These are phyloP conservation scores for Poeciliopsis presidionis DNA, from an alignment of 2,797 vertebrate species.

Conservation along the genomic window DNA sequence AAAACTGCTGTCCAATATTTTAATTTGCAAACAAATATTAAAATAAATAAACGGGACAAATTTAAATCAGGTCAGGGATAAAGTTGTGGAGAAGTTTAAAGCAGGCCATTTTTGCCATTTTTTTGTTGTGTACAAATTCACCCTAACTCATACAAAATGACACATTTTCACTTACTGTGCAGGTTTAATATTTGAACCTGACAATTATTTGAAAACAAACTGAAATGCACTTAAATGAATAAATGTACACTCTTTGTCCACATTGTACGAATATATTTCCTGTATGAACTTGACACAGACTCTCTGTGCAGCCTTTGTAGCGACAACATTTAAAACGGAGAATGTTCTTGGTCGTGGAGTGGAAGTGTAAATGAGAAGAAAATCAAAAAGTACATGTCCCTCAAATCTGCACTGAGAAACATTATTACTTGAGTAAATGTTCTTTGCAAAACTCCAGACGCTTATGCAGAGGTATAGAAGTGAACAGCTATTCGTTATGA, in stretches of 20 bases:
- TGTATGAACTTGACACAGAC: not conserved
- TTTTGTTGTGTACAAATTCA: not conserved
- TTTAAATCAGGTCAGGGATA: not conserved
- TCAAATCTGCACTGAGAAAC: constrained; percentile 6
- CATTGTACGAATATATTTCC: not conserved
- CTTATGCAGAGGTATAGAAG: constrained; percentile 9
- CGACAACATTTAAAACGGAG: not conserved
- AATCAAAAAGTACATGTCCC: not conserved
- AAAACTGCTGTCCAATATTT: not conserved
- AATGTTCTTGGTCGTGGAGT: not conserved
- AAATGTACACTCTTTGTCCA: not conserved
- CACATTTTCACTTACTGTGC: not conserved
- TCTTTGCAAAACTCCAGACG: constrained; percentile 8
- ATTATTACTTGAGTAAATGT: constrained; percentile 19
- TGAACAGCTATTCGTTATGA: constrained; percentile 30
- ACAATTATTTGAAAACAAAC: not conserved
- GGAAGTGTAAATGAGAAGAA: not conserved
- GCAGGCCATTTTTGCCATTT: too few relatives aligned
- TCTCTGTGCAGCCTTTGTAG: not conserved
- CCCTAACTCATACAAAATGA: not conserved
- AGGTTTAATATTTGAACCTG: not conserved
- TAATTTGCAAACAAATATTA: not conserved
- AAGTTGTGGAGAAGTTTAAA: too few relatives aligned
- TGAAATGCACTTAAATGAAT: not conserved
- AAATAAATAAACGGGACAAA: not conserved